Evolutionary conservation across 2,113 vertebrate genomes (phyloP).

Genomic region (Hemichromis elongatus): DNA sequence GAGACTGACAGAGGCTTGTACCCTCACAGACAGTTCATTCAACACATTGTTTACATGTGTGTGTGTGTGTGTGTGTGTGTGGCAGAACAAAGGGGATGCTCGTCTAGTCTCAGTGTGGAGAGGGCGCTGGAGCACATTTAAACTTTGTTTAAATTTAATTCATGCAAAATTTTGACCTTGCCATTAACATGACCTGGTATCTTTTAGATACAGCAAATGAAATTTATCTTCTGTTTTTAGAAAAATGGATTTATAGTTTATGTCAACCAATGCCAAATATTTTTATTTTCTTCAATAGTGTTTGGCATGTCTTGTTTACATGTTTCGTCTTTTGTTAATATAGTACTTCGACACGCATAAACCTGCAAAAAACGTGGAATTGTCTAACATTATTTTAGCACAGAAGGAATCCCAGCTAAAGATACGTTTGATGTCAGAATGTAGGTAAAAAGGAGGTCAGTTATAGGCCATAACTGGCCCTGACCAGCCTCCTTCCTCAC

Average conservation of each 20-base stretch:
- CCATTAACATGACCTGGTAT: not conserved
- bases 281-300: not conserved
- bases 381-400: not conserved
- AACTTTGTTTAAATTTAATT: not conserved
- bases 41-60: not conserved
- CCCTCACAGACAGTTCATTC: not conserved
- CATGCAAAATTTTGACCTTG: accelerated
- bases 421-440: not conserved
- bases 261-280: not conserved
- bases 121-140: accelerated
- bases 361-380: accelerated
- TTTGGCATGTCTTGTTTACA: accelerated
- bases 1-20: not conserved
- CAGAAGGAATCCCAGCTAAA: not conserved
- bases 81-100: not conserved
- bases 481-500: not conserved
- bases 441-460: not conserved
- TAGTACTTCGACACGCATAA: not conserved
- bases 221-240: not conserved
- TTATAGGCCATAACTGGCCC: not conserved
- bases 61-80: not conserved
- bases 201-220: not conserved
- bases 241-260: not conserved
- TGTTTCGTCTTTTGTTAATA: not conserved
- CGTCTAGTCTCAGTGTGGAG: not conserved